Evolutionary conservation across 35 echinoderm and acorn worm species (phyloP), one percentile per base, ranked within the genome.

Genomic region (Lytechinus pictus): DNA sequence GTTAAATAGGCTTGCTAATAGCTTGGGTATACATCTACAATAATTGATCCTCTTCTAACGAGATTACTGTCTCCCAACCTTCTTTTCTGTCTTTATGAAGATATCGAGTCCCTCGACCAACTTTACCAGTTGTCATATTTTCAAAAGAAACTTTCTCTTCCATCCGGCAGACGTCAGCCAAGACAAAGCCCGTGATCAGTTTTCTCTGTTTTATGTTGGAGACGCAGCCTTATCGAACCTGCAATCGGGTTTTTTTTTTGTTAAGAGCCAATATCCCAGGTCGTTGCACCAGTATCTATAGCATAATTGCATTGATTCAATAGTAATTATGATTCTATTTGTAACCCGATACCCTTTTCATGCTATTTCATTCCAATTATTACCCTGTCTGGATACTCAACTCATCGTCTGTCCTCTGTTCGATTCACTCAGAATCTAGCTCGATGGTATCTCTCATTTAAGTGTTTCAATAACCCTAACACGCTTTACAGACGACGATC

Each of bases 1-100:
- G 88, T 12, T 54, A 90, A 90, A 90, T 90, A 90, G 88, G n/a
- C 88, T 90, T 54, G 52, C 88, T 90, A 90, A 90, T 90, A 90
- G 88, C 88, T 44, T 54, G 28, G 14, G 88, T 90, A 90, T 90
- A 90, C 88, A 90, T 10, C 33, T 90, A 44, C 52, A 90, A 11
- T 19, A 28, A 90, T 90, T 90, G 88, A 90, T 90, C 88, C 88
- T 19, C 13, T 90, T 12, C 88, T 90, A 90, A 90, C 88, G 88
- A 54, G 88, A 90, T 90, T 90, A 90, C 11, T 9, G 88, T 54
- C 88, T 90, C 11, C 88, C 29, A 9, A 5, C 88, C 9, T 33
- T 33, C 52, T 44, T 90, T 90, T 90, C 16, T 52, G 11, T 29
- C n/a, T 90, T 52, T 90, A 52, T 90, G 16, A 79, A 79, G 66